phyloP scores from a whole-genome alignment of 2,113 vertebrate genomes.

The Potamarius usumacintae region DNA sequence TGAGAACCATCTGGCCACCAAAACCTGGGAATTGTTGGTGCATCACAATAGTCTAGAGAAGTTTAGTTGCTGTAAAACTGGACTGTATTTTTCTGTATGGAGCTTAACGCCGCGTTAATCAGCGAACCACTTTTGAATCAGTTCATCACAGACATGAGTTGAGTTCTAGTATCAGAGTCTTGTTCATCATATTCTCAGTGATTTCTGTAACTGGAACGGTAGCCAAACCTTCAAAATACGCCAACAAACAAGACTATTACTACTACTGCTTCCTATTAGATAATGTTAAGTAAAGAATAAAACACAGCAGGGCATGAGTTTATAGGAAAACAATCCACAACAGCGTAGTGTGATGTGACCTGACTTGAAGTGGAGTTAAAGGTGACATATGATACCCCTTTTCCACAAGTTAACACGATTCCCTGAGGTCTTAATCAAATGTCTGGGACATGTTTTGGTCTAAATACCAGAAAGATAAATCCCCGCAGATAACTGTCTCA shows the following conservation, averaged over 20 bases:
- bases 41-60: background rate
- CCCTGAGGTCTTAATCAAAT: too few species aligned
- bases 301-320: background rate
- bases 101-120: background rate
- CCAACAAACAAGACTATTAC: background rate
- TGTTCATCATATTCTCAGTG: background rate
- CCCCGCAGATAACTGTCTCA: too few species aligned
- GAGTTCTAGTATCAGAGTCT: background rate
- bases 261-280: background rate
- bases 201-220: background rate
- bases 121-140: too few species aligned
- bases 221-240: background rate
- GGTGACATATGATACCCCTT: too few species aligned
- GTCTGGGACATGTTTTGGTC: too few species aligned
- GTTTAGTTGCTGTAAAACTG: background rate
- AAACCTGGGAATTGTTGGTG: background rate
- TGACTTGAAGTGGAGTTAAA: too few species aligned
- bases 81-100: background rate
- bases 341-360: background rate
- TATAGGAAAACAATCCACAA: background rate
- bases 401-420: too few species aligned
- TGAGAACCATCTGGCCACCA: slow-evolving; percentile 5
- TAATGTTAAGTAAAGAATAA: background rate
- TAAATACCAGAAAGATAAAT: too few species aligned
- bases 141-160: background rate